phyloP scores from a whole-genome alignment of 2,113 vertebrate genomes.

The Psilopogon haemacephalus region DNA sequence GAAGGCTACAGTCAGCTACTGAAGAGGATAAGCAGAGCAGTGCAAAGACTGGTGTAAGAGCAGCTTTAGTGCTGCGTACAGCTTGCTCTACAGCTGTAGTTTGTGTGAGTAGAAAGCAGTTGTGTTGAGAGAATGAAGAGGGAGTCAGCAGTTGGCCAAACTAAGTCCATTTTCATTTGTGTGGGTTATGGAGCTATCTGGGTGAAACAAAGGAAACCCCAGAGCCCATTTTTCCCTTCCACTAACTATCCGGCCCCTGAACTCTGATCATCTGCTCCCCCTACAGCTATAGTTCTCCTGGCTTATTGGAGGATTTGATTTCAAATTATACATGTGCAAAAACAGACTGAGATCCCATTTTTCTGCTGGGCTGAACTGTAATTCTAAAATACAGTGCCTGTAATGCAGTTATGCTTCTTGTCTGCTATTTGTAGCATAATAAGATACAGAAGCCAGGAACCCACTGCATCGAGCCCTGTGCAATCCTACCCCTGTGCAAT shows the following conservation, averaged over 20 bases:
- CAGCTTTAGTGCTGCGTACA: neutral
- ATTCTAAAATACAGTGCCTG: slow-evolving; percentile 27
- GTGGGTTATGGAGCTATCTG: neutral
- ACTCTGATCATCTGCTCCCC: slow-evolving; percentile 24
- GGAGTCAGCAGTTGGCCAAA: neutral
- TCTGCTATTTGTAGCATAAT: slow-evolving; percentile 36
- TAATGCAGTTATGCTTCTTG: slow-evolving; percentile 23
- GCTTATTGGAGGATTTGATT: slow-evolving; percentile 25
- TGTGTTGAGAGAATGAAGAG: neutral
- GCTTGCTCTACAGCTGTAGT: neutral
- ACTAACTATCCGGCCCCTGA: slow-evolving; percentile 23
- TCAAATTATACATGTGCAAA: slow-evolving; percentile 39
- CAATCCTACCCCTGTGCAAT: neutral
- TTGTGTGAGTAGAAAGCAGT: neutral
- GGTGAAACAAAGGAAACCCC: slow-evolving; percentile 30
- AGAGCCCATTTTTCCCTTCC: slow-evolving; percentile 5
- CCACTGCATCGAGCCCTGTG: neutral
- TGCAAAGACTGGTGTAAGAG: neutral
- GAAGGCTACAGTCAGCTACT: neutral
- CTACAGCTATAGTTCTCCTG: slow-evolving; percentile 26
- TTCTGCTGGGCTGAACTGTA: slow-evolving; percentile 14
- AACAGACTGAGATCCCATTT: slow-evolving; percentile 14
- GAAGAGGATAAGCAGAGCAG: neutral
- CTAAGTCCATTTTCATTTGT: slow-evolving; percentile 4
- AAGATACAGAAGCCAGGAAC: slow-evolving; percentile 43